Conservation (phyloP, 2,888 invertebrate species). For the Lasioglossum morio region DNA sequence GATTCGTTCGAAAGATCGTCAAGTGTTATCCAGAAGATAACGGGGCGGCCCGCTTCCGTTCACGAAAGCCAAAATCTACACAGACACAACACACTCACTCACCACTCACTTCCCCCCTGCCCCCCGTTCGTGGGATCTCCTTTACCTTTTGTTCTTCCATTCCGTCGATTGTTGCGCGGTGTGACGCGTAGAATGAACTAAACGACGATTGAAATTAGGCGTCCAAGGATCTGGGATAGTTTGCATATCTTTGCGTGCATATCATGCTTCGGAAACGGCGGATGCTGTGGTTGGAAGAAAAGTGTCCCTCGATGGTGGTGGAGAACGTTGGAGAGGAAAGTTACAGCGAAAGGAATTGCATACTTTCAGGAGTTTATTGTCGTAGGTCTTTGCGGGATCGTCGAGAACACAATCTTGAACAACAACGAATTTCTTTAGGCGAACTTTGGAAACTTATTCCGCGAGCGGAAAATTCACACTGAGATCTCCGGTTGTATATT, state of each 20-base stretch:
- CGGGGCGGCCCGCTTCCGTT: conserved; percentile 41
- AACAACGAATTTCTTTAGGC: too few relatives aligned
- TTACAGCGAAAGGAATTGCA: background rate
- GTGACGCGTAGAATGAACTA: background rate
- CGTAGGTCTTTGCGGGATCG: too few relatives aligned
- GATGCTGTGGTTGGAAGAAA: conserved; percentile 1
- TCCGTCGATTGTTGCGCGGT: conserved; percentile 26
- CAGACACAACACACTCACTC: background rate
- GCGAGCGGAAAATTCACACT: background rate
- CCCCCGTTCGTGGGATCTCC: background rate
- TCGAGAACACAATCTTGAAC: too few relatives aligned
- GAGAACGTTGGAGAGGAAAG: background rate
- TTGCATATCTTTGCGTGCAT: conserved; percentile 28
- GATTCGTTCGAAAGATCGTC: conserved; percentile 49
- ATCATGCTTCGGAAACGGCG: conserved; percentile 42
- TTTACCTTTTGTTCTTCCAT: conserved; percentile 36
- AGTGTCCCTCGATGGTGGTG: background rate
- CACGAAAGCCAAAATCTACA: conserved; percentile 5
- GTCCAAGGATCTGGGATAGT: background rate
- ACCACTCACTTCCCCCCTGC: background rate
- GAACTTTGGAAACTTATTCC: too few relatives aligned
- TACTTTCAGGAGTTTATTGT: background rate
- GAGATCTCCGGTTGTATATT: too few relatives aligned
- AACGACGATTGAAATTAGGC: background rate
- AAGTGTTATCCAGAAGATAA: conserved; percentile 47